A percentile compares a stretch with the other conserved stretches of the same genome.
phyloP scores from a whole-genome alignment of 2,113 vertebrate genomes.

The Cephalophus harveyi region DNA sequence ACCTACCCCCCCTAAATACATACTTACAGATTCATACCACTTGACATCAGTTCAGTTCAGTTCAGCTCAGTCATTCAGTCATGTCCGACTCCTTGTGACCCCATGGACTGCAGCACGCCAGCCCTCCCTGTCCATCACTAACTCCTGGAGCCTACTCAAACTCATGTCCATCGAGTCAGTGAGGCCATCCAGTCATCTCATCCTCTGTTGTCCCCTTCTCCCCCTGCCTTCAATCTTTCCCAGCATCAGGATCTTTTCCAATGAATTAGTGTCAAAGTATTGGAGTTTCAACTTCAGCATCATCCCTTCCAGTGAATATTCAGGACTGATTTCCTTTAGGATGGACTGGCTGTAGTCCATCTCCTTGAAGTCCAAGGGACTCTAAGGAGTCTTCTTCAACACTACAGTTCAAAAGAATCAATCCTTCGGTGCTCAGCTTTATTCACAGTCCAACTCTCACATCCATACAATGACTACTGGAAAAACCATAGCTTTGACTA shows the following conservation, averaged over 20 bases:
- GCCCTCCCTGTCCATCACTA: background rate
- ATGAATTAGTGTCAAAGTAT: background rate
- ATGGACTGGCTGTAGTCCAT: background rate
- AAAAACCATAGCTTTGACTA: background rate
- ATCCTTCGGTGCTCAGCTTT: rapidly evolving
- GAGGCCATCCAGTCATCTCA: background rate
- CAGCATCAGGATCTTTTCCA: background rate
- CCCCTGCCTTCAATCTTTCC: background rate
- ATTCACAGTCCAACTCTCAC: background rate
- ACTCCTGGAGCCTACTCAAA: background rate
- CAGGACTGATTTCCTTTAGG: background rate
- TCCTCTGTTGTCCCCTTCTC: background rate
- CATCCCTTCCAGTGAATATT: background rate
- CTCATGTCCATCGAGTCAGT: background rate
- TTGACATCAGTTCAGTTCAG: background rate
- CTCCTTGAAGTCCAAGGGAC: background rate
- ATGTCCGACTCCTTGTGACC: background rate
- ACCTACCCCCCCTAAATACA: too few relatives aligned
- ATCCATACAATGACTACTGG: background rate
- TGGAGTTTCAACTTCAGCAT: background rate
- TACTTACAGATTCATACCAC: rapidly evolving
- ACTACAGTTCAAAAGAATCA: background rate
- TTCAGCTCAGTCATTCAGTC: background rate
- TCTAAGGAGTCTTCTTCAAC: background rate
- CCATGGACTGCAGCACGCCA: background rate